Base-by-base conservation (phyloP, 2,797 vertebrate species). In the Sebastiscus tertius region DNA sequence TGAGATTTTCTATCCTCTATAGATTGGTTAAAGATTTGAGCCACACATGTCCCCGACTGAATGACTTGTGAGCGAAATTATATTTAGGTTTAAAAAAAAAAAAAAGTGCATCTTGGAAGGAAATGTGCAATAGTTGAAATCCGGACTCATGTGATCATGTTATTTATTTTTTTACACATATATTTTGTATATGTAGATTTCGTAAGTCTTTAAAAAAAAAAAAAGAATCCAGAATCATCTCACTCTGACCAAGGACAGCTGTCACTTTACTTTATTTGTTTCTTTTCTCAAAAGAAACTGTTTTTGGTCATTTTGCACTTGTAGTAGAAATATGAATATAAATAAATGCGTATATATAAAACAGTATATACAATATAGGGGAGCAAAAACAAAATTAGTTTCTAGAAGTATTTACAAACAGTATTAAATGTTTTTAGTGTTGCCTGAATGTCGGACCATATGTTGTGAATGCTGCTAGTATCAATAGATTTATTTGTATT, bases 81-180 rank as follows among this genome's bases (percentile, higher is more conserved):
- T 83, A 87, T 80, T 89, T 86, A 86, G 79, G 82, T 81, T 90
- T 13, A 49, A 83, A 65, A 86, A 93, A 65, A 86, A 93, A n/a
- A 24, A 24, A 24, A 24, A 24, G 92, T 94, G 92, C 92, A 92
- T 94, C 90, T 94, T 82, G 89, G 78, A 90, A 91, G 86, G 92
- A 95, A 95, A 90, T 85, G 95, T 95, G 95, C 95, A 96, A 92
- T 94, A 93, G 90, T 74, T 85, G 76, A 91, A 95, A 94, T 94
- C 92, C 76, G 92, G 90, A 95, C 91, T 93, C 93, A 94, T 90
- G 83, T 89, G 89, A 91, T 89, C 92, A 95, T 91, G 87, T 95
- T 95, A 93, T 95, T 96, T 95, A 95, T 96, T 96, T 96, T 96
- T 95, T 94, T 96, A 96, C 91, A 92, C 93, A 93, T 93, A 94